Evolutionary conservation across 2,113 vertebrate genomes (phyloP), one percentile per base, ranked within the genome.

Genomic region (Mungos mungo): DNA sequence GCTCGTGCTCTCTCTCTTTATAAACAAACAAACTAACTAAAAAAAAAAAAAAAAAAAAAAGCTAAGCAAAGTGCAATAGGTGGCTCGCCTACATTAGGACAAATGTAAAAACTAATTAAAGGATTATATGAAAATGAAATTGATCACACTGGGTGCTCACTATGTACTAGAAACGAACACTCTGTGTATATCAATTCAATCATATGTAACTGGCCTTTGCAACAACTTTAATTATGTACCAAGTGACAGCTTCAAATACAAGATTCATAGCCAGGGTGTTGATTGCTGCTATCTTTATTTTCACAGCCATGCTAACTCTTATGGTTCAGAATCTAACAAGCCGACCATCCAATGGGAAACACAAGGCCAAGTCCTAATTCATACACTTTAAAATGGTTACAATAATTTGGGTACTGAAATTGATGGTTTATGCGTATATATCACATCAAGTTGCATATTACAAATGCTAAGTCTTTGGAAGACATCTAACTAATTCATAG

Each of bases 201-300:
- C 54, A 11, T 68, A 35, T 9, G 7, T 50, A 54, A 69, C 52
- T 33, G 18, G 52, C 21, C 65, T 82, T 72, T 83, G 72, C 18
- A 81, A 95, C 45, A 23, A 66, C 72, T 88, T 95, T 79, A 85
- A 93, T 93, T 87, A 47, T 81, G n/a, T 35, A 93, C 27, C 50
- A 95, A 86, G 38, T 81, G 41, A 87, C 47, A 87, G 11, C 9
- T 29, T 97, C 80, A 92, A 41, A 96, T 57, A 68, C 1, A 54
- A 92, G 80, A 86, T 74, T 76, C 80, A 87, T 29, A 63, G 54
- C 38, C 86, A 80, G 76, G 12, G 27, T 88, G 33, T 66, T 86
- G 85, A 69, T 18, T 76, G 65, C 60, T 92, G 23, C 31, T 85
- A 3, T 88, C 38, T 85, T 88, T 97, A 93, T 96, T 89, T 95